phyloP scores from a whole-genome alignment of 2,888 invertebrate species.

The Theodoxus fluviatilis region DNA sequence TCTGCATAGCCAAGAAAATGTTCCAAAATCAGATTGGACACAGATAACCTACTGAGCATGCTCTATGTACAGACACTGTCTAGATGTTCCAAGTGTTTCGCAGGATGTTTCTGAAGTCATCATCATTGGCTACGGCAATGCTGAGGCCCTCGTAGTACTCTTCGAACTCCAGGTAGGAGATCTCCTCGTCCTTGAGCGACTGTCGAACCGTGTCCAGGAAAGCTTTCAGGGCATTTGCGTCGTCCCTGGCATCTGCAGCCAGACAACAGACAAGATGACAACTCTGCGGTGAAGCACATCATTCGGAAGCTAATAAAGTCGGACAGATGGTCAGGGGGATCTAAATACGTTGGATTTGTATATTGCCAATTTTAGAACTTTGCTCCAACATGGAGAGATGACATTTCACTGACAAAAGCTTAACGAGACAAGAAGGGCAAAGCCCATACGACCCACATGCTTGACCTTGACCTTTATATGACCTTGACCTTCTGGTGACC shows the following conservation, averaged over 20 bases:
- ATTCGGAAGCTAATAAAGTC: no score
- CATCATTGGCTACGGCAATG: conserved; percentile 53
- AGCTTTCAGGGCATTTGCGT: conserved; percentile 44
- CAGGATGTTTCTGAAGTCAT: conserved; percentile 58
- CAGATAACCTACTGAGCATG: background rate
- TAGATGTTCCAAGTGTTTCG: conserved; percentile 61
- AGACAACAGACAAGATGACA: background rate
- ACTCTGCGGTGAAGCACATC: background rate
- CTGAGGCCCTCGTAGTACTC: conserved; percentile 64
- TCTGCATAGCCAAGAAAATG: no score
- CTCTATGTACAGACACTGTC: conserved; percentile 5
- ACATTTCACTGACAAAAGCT: no score
- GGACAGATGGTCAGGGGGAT: no score
- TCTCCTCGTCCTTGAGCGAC: conserved; percentile 44
- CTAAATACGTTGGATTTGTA: no score
- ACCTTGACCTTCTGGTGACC: no score
- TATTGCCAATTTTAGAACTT: no score
- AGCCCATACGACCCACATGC: no score
- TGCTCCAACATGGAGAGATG: no score
- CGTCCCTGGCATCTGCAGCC: conserved; percentile 28
- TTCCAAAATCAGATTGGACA: background rate
- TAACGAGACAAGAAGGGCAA: no score
- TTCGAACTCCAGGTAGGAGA: conserved; percentile 60
- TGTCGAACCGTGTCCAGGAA: conserved; percentile 54
- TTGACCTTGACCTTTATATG: no score